Percentiles rank a stretch among this genome's conserved stretches.
Conservation (phyloP, 2,797 vertebrate genomes). For the Brachymystax lenok region DNA sequence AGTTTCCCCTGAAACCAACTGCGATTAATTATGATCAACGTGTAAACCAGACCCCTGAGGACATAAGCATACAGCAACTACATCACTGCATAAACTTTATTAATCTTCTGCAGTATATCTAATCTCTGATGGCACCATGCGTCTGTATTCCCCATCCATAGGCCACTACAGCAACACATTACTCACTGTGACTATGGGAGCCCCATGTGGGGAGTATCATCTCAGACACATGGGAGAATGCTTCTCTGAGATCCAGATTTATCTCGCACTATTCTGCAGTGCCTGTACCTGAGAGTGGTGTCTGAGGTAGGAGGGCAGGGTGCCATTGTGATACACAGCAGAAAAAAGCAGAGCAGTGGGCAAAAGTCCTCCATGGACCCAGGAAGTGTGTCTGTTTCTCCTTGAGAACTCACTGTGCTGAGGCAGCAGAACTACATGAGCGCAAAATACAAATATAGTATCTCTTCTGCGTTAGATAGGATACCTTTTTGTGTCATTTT, state of each 20-base stretch:
- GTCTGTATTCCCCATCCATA: slow-evolving; percentile 45
- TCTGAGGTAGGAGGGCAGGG: slow-evolving; percentile 48
- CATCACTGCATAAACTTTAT: slow-evolving; percentile 42
- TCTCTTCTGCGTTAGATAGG: too few relatives aligned
- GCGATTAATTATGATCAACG: slow-evolving; percentile 49
- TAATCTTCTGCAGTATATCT: slow-evolving; percentile 50
- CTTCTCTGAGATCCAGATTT: slow-evolving; percentile 45
- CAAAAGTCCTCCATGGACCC: slow-evolving; percentile 33
- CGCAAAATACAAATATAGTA: slow-evolving; percentile 12
- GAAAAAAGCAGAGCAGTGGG: slow-evolving; percentile 30
- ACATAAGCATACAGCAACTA: slow-evolving; percentile 21
- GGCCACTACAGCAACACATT: slow-evolving; percentile 53
- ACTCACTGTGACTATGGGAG: slow-evolving; percentile 57
- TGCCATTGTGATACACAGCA: slow-evolving; percentile 39
- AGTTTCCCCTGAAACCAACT: not conserved
- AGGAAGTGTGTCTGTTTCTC: slow-evolving; percentile 43
- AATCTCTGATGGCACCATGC: slow-evolving; percentile 52
- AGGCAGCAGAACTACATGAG: slow-evolving; percentile 47
- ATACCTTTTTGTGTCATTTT: too few relatives aligned
- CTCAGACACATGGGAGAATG: slow-evolving; percentile 33
- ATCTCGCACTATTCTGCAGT: slow-evolving; percentile 24
- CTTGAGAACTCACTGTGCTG: slow-evolving; percentile 55
- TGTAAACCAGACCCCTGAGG: slow-evolving; percentile 21
- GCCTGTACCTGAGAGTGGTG: slow-evolving; percentile 16
- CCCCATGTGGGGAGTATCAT: slow-evolving; percentile 56